These are phyloP conservation scores for Schrankia costaestrigalis DNA, from an alignment of 2,888 invertebrate genomes.

Conservation along the genomic window DNA sequence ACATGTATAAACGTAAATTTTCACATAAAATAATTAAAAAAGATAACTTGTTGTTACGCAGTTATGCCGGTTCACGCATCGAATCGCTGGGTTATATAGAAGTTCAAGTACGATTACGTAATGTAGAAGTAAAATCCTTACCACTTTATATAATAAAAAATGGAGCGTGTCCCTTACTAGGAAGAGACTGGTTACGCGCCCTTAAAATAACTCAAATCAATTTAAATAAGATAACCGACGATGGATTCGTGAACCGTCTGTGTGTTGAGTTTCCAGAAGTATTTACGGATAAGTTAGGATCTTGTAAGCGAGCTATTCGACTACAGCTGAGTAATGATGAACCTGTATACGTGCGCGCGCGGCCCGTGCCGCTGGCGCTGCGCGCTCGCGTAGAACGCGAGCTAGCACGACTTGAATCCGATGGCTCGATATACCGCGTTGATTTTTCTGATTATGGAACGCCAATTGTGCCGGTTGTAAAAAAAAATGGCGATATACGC, in stretches of 20 bases:
- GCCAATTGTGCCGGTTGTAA: slow-evolving; percentile 1
- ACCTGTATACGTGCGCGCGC: slow-evolving; percentile 15
- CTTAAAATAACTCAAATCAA: slow-evolving; percentile 16
- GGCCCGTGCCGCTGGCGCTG: slow-evolving; percentile 4
- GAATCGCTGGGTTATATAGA: slow-evolving; percentile 1
- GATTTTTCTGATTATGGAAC: slow-evolving; percentile 24
- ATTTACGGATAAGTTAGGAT: slow-evolving; percentile 13
- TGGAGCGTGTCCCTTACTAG: slow-evolving; percentile 14
- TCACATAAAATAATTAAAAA: not conserved
- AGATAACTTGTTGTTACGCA: slow-evolving; percentile 3
- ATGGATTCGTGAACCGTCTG: slow-evolving; percentile 4
- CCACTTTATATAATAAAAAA: slow-evolving; percentile 13
- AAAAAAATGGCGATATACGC: not conserved
- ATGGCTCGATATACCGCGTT: slow-evolving; percentile 23
- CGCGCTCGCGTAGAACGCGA: not conserved
- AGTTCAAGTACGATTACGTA: not conserved
- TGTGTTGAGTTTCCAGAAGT: slow-evolving; percentile 15
- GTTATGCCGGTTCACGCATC: not conserved
- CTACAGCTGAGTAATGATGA: slow-evolving; percentile 14
- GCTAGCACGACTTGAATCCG: slow-evolving; percentile 9
- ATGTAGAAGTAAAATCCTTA: slow-evolving; percentile 1
- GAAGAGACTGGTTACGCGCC: slow-evolving; percentile 16
- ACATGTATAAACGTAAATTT: not conserved
- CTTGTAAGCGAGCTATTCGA: slow-evolving; percentile 11
- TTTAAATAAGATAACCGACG: slow-evolving; percentile 3